A percentile compares a stretch with the other conserved stretches of the same genome.
These are phyloP conservation scores for Dugesia japonica DNA, from an alignment of 2,888 invertebrate species.

Conservation along the genomic window DNA sequence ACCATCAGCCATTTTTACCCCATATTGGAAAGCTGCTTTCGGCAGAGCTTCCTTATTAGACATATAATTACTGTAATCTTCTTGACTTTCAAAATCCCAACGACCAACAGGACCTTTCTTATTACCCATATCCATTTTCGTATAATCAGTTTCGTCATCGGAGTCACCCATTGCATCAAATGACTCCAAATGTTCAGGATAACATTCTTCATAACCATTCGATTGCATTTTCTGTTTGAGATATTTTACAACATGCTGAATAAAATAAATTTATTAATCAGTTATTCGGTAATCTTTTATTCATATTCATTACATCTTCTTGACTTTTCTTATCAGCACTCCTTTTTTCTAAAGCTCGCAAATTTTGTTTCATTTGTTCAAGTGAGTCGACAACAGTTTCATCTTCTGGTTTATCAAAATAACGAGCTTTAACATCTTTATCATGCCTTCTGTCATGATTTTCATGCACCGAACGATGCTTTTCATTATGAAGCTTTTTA, in stretches of 20 bases:
- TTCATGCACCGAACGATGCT: background rate
- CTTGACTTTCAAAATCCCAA: slow-evolving; percentile 94
- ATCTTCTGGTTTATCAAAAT: slow-evolving; percentile 60
- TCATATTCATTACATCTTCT: no score
- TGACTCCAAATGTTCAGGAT: slow-evolving; percentile 60
- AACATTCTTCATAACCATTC: slow-evolving; percentile 91
- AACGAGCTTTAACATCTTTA: slow-evolving; percentile 48
- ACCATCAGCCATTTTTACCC: slow-evolving; percentile 90
- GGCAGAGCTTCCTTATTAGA: slow-evolving; percentile 89
- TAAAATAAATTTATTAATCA: background rate
- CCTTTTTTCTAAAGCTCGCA: background rate
- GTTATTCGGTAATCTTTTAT: no score
- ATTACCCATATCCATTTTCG: slow-evolving; percentile 96
- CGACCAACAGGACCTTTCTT: slow-evolving; percentile 85
- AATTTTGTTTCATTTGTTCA: background rate
- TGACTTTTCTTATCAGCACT: slow-evolving; percentile 1
- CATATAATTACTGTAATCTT: slow-evolving; percentile 97
- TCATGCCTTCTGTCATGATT: background rate
- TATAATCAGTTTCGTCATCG: slow-evolving; percentile 93
- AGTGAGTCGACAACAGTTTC: background rate
- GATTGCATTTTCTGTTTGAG: slow-evolving; percentile 37
- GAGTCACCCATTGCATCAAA: slow-evolving; percentile 86
- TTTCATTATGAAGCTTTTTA: background rate
- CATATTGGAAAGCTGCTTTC: slow-evolving; percentile 96
- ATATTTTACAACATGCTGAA: slow-evolving; percentile 3